These are phyloP conservation scores for Nesoenas mayeri DNA, from an alignment of 2,113 vertebrate genomes.

Conservation along the genomic window DNA sequence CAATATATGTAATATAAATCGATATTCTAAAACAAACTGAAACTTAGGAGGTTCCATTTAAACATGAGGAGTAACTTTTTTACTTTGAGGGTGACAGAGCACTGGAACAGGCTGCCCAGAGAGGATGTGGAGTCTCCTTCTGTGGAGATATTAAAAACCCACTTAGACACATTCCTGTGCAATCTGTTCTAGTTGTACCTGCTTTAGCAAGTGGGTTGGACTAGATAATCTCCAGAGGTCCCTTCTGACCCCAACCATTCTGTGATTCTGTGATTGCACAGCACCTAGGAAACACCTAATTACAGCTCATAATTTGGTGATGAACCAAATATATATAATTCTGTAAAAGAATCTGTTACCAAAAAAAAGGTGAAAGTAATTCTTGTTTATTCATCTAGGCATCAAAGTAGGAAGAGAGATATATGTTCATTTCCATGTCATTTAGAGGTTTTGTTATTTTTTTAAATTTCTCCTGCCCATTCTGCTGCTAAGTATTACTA, in stretches of 20 bases:
- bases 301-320: neutral
- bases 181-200: too few species aligned
- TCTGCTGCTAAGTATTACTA: neutral
- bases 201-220: too few species aligned
- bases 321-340: neutral
- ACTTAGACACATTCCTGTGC: too few species aligned
- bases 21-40: neutral
- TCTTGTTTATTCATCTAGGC: neutral
- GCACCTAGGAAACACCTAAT: neutral
- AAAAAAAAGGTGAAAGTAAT: neutral
- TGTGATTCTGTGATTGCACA: neutral
- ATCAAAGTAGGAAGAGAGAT: neutral
- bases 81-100: too few species aligned
- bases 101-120: too few species aligned
- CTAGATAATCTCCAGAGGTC: too few species aligned
- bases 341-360: neutral
- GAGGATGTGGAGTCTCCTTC: too few species aligned
- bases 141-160: too few species aligned
- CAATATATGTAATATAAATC: neutral
- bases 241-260: too few species aligned
- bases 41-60: too few species aligned
- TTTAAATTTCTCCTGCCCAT: neutral
- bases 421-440: neutral
- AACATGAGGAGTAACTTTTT: too few species aligned
- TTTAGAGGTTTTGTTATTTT: neutral